Evolutionary conservation across 2,888 invertebrate species (phyloP), one percentile per base, ranked within the genome.

Genomic region (Apomyelois bistriatella): DNA sequence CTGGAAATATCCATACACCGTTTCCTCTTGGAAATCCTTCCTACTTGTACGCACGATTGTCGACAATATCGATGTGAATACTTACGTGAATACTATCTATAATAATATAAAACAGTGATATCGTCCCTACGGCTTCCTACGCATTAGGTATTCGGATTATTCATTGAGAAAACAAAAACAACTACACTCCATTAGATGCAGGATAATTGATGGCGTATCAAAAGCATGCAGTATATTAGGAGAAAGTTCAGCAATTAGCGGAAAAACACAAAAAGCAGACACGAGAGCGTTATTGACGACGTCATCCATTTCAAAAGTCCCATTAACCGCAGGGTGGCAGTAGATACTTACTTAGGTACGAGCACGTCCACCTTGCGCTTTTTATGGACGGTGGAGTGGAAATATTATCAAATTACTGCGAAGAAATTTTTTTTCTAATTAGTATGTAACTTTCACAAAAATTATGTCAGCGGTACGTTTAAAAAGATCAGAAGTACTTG

Each of bases 261-360:
- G 66, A 70, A 78, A 74, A 80, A 81, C 80, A 79, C 70, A 75
- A 79, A 81, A 81, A 79, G 66, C 79, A 78, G 77, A 75, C 70
- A 60, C 67, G 71, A 58, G 67, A 73, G 65, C 70, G 69, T 72
- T 78, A 80, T 81, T 75, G 79, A 78, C 74, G 72, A 72, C 72
- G 73, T 71, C 76, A 76, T 74, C 69, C 72, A 72, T 79, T 79
- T 71, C 63, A 65, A 15, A 76, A 79, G 68, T 74, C 71, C 77
- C 79, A 81, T 81, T 79, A 79, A 67, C 65, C 67, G 64, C 76
- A 73, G 70, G 64, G 61, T 55, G 58, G 57, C 56, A 49, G 53
- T 49, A 54, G 30, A 41, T 54, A 52, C 38, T 10, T 22, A 48
- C 28, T 22, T 22, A 5, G 22, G 22, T 22, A 22, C 22, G 47